These are phyloP conservation scores for Tenualosa thibaudeaui DNA, from an alignment of 2,797 vertebrate genomes.

Conservation along the genomic window DNA sequence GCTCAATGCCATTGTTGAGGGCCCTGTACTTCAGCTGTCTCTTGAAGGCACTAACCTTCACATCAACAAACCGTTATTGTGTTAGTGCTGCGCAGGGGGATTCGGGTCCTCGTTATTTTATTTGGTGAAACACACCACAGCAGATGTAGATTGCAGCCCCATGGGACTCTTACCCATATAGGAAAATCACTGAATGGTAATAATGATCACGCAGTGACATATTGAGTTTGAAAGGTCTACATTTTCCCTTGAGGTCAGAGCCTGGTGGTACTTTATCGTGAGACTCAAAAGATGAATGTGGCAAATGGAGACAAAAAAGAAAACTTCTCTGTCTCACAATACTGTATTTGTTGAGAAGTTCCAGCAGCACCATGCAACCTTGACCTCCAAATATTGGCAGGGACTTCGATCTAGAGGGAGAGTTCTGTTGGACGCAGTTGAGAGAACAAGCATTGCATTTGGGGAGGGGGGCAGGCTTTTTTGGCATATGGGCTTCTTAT, in stretches of 20 bases:
- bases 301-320: background rate
- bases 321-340: background rate
- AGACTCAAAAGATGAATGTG: background rate
- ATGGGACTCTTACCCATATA: background rate
- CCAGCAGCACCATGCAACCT: constrained; percentile 22
- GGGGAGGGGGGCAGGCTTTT: constrained; percentile 28
- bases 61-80: constrained; percentile 19
- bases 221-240: constrained; percentile 17
- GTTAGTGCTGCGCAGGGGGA: background rate
- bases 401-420: constrained; percentile 32
- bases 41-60: constrained; percentile 19
- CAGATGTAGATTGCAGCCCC: background rate
- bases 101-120: background rate
- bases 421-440: constrained; percentile 51
- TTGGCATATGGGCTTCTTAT: constrained; percentile 50
- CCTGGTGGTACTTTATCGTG: background rate
- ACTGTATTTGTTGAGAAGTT: background rate
- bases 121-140: background rate
- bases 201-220: constrained; percentile 12
- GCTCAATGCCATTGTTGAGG: background rate
- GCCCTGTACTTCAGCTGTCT: constrained; percentile 2
- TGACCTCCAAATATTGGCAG: constrained; percentile 52
- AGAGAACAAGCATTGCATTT: constrained; percentile 45
- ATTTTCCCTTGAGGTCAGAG: constrained; percentile 3
- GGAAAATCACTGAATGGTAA: constrained; percentile 12